Percentiles rank a stretch among this genome's conserved stretches.
phyloP scores from a whole-genome alignment of 2,797 vertebrate species.

The Propithecus perrieri region DNA sequence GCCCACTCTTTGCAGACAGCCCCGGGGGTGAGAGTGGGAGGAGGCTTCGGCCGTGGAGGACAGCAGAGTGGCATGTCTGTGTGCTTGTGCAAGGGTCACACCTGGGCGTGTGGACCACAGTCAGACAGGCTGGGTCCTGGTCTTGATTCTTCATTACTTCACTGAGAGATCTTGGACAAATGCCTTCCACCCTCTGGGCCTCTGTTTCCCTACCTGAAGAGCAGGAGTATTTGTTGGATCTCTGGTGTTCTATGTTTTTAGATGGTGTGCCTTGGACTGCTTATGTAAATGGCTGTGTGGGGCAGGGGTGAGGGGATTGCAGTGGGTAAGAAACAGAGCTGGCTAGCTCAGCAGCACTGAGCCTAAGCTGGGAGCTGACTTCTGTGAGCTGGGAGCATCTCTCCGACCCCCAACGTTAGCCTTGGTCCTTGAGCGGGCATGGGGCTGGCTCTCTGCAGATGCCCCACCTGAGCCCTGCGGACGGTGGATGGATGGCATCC shows the following conservation, averaged over 20 bases:
- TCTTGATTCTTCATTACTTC: background rate
- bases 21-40: background rate
- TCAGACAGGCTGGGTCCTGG: background rate
- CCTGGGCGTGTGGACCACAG: background rate
- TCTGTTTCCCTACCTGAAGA: background rate
- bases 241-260: background rate
- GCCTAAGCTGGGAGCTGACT: background rate
- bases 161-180: background rate
- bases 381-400: background rate
- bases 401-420: background rate
- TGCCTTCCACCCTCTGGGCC: background rate
- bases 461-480: too few relatives aligned
- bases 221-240: background rate
- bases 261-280: background rate
- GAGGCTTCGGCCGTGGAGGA: background rate
- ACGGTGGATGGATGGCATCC: background rate
- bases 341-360: background rate
- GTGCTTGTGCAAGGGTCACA: background rate
- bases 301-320: background rate
- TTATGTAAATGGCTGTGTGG: background rate
- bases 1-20: background rate
- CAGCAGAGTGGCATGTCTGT: background rate
- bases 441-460: background rate
- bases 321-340: background rate
- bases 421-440: background rate